Conservation (phyloP, 2,797 vertebrate species). For the Allobates femoralis region DNA sequence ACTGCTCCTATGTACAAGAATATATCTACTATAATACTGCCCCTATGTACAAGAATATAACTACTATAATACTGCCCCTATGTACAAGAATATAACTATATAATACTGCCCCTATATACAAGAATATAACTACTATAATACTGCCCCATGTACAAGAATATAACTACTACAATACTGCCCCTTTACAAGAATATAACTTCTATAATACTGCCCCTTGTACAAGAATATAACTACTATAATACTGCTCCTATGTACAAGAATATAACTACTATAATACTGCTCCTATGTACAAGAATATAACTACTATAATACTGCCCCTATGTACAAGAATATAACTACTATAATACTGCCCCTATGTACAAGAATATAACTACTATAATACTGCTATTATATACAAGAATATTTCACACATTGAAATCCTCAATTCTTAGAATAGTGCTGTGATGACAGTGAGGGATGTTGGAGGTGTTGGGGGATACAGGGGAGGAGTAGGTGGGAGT, state of each 20-base stretch:
- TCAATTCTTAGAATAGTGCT: background rate
- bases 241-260: background rate
- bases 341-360: background rate
- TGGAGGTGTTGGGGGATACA: background rate
- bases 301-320: background rate
- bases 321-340: background rate
- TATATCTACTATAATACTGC: slow-evolving; percentile 3
- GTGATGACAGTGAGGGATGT: slow-evolving; percentile 16
- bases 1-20: background rate
- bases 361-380: slow-evolving; percentile 7
- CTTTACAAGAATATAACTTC: background rate
- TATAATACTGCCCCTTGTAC: slow-evolving; percentile 20
- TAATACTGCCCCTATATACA: background rate
- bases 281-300: background rate
- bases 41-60: background rate
- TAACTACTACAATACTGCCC: background rate
- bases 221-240: too few species aligned
- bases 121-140: background rate
- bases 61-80: slow-evolving; percentile 4
- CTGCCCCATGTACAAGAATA: background rate
- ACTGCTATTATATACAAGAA: background rate
- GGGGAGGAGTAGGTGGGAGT: background rate
- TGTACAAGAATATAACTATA: background rate
- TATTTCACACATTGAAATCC: slow-evolving; percentile 7
- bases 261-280: background rate